Evolutionary conservation across 2,888 invertebrate species (phyloP).

Genomic region (Rapana venosa): DNA sequence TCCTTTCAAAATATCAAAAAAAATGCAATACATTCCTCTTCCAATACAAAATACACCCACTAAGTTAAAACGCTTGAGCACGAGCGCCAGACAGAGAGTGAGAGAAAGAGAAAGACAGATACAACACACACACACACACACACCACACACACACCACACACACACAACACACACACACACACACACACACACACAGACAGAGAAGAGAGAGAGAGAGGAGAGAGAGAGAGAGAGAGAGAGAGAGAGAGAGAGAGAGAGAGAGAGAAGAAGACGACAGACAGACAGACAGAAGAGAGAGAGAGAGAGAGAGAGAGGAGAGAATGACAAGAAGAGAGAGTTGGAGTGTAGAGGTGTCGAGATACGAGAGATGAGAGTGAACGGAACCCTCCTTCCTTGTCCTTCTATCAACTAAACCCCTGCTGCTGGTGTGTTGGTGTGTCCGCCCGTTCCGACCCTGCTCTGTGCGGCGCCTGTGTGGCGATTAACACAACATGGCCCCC

Average conservation of each 20-base stretch:
- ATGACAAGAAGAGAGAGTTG: neutral
- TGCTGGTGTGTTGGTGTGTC: too few species aligned
- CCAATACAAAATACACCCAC: neutral
- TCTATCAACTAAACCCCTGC: too few species aligned
- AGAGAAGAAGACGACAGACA: too few species aligned
- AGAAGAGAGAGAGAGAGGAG: neutral
- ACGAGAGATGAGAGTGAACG: neutral
- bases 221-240: too few species aligned
- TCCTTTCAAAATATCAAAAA: too few species aligned
- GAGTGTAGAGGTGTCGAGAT: neutral
- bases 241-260: too few species aligned
- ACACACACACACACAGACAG: constrained; percentile 23
- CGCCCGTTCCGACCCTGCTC: too few species aligned
- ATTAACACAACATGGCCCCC: too few species aligned
- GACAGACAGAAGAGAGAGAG: neutral
- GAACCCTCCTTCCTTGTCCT: too few species aligned
- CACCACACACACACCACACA: neutral
- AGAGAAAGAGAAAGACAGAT: neutral
- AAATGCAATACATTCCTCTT: too few species aligned
- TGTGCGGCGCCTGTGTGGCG: too few species aligned
- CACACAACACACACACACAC: constrained; percentile 4
- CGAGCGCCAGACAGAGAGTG: neutral
- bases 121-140: neutral
- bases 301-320: neutral
- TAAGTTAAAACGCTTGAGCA: neutral